Evolutionary conservation across 1,140 invertebrate genomes (phyloP).

Genomic region (Drosophila albomicans): DNA sequence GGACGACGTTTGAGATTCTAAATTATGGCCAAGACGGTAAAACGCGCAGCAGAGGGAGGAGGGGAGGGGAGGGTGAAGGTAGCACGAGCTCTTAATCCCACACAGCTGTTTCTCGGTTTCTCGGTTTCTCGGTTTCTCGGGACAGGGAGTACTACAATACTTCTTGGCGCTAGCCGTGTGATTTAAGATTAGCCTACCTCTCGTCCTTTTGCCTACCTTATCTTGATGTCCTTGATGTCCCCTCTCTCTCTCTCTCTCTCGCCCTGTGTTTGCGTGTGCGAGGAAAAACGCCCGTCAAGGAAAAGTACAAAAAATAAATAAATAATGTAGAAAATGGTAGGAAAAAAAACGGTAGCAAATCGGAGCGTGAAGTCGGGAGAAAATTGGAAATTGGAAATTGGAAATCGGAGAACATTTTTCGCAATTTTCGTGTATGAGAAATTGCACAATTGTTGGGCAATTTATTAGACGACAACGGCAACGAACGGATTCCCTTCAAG

Average conservation of each 20-base stretch:
- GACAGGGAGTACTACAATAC: not conserved
- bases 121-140: not conserved
- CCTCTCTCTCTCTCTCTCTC: not conserved
- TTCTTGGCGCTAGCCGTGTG: conserved; percentile 65
- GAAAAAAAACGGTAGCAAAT: conserved; percentile 67
- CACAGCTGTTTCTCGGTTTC: conserved; percentile 61
- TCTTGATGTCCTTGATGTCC: conserved; percentile 62
- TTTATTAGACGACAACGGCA: conserved; percentile 59
- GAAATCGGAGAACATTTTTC: conserved; percentile 13
- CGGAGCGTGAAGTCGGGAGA: conserved; percentile 59
- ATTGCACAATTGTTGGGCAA: conserved; percentile 78
- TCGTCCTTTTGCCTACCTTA: conserved; percentile 51
- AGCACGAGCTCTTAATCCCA: conserved; percentile 56
- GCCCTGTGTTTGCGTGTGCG: conserved; percentile 1
- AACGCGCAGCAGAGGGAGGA: not conserved
- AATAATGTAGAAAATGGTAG: conserved; percentile 18
- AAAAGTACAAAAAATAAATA: conserved; percentile 30
- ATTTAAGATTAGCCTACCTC: conserved; percentile 61
- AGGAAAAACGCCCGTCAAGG: conserved; percentile 25
- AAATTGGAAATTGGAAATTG: not conserved
- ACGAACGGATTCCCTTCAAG: conserved; percentile 17
- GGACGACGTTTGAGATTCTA: conserved; percentile 7
- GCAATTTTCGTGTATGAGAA: conserved; percentile 65
- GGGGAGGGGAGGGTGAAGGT: conserved; percentile 19
- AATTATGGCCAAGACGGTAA: conserved; percentile 38